Evolutionary conservation across 2,797 vertebrate species (phyloP), one percentile per base, ranked within the genome.

Genomic region (Spheniscus humboldti): DNA sequence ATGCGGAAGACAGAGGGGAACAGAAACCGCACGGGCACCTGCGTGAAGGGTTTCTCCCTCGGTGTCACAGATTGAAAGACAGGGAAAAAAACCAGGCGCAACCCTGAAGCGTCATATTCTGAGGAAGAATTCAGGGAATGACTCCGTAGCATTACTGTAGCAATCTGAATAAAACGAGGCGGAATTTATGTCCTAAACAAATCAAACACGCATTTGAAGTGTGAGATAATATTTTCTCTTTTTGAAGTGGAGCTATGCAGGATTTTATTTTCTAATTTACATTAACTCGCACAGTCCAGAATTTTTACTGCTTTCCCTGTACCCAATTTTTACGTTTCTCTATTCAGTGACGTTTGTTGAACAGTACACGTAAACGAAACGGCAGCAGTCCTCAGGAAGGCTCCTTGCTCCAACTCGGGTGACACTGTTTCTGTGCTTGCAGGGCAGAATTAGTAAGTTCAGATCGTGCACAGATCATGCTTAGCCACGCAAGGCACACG

Each of bases 401-500:
- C 17, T 18, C 11, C 16, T 59, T 19, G 8, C 18, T 63, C 27
- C 43, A 6, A 10, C 25, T 7, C 7, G 18, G 23, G 12, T 4
- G 12, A n/a, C 25, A 2, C 10, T 30, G 16, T 31, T 67, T 52
- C 37, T 19, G 9, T 52, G 47, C 57, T 48, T 37, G 12, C 47
- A 11, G 28, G 16, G 19, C 22, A 30, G 47, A 35, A 71, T 39
- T 56, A 62, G 0, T 14, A 62, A n/a, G 0, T 27, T 37, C n/a
- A 20, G 25, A 11, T 57, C 11, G 23, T 15, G 25, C 3, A 6
- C 9, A 56, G 5, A 20, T 37, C 22, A 13, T 17, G 9, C 4
- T 33, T 27, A 52, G 10, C 9, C 13, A 62, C 0, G 0, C 7
- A 30, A 55, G 24, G 16, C 22, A 22, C 5, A 4, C 7, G 8